Percentiles rank a stretch among this genome's conserved stretches.
These are phyloP conservation scores for Leptothorax acervorum DNA, from an alignment of 2,888 invertebrate genomes.

Conservation along the genomic window DNA sequence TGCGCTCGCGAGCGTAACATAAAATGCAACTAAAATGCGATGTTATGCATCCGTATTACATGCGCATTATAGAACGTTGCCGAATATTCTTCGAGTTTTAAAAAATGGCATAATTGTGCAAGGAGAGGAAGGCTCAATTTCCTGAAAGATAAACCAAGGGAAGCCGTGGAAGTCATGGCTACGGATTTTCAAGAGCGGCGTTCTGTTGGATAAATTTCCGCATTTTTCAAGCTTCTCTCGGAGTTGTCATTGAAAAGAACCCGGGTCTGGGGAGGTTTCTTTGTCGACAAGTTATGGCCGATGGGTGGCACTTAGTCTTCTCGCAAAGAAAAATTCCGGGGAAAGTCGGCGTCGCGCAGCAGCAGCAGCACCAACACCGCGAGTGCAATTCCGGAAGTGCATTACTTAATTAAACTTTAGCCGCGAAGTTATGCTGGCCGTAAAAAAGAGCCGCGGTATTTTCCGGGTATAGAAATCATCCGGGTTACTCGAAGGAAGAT, in stretches of 20 bases:
- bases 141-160: slow-evolving; percentile 34
- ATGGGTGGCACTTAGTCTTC: slow-evolving; percentile 48
- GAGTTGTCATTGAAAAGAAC: slow-evolving; percentile 53
- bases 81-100: slow-evolving; percentile 20
- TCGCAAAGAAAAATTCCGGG: slow-evolving; percentile 37
- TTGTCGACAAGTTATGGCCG: slow-evolving; percentile 48
- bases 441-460: slow-evolving; percentile 43
- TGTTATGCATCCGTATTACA: neutral
- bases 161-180: slow-evolving; percentile 14
- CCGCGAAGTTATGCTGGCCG: slow-evolving; percentile 42
- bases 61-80: neutral
- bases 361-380: neutral
- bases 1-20: neutral
- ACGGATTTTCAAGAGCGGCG: slow-evolving; percentile 38
- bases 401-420: slow-evolving; percentile 55
- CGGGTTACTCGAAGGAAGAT: slow-evolving; percentile 41
- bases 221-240: slow-evolving; percentile 31
- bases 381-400: slow-evolving; percentile 41
- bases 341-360: slow-evolving; percentile 22
- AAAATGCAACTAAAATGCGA: slow-evolving; percentile 13
- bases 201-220: slow-evolving; percentile 47
- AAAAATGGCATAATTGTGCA: slow-evolving; percentile 19
- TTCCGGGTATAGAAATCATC: slow-evolving; percentile 48
- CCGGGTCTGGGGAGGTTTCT: slow-evolving; percentile 36
- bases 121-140: slow-evolving; percentile 23